Percentiles rank a stretch among this genome's conserved stretches.
Conservation (phyloP, 2,113 vertebrate genomes). For the Grantiella picta region DNA sequence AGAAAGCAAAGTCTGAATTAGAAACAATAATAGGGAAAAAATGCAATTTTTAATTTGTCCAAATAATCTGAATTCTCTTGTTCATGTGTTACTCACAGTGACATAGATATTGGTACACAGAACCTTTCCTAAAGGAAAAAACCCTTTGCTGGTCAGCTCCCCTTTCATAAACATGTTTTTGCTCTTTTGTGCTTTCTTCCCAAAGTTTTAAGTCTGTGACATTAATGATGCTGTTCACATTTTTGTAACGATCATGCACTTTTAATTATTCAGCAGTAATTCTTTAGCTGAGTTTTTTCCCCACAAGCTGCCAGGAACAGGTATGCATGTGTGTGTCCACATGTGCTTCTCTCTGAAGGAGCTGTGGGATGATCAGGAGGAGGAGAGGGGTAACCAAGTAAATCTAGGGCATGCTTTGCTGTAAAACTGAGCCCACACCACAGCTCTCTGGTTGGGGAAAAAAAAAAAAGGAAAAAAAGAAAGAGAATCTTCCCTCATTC, state of each 20-base stretch:
- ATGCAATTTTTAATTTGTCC: neutral
- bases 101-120: neutral
- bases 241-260: neutral
- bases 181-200: neutral
- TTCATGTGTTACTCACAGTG: neutral
- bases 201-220: neutral
- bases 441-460: neutral
- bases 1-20: neutral
- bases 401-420: neutral
- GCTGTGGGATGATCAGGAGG: neutral
- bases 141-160: neutral
- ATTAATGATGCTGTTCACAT: neutral
- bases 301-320: neutral
- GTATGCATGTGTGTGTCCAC: no score
- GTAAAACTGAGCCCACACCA: neutral
- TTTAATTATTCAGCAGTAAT: neutral
- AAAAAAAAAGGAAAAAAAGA: no score
- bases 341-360: neutral
- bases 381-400: neutral
- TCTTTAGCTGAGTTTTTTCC: neutral
- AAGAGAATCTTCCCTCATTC: neutral
- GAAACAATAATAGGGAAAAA: neutral
- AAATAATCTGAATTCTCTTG: neutral
- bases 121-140: neutral
- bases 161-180: neutral